Percentiles rank a stretch among this genome's conserved stretches.
These are phyloP conservation scores for Fragum whitleyi DNA, from an alignment of 2,888 invertebrate species.

Conservation along the genomic window DNA sequence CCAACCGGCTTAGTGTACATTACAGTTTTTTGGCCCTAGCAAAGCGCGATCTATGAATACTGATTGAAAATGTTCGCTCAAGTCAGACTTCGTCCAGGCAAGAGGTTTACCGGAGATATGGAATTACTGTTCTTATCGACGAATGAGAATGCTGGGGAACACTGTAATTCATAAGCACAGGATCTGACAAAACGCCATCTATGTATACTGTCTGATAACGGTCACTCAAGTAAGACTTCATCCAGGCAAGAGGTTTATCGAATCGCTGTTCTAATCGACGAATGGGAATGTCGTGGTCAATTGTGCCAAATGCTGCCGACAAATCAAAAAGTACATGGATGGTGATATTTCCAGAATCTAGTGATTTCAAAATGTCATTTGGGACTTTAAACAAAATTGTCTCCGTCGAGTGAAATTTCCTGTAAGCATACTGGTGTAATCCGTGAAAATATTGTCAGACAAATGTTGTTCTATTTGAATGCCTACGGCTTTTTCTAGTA, in stretches of 20 bases:
- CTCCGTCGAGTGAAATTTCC: constrained; percentile 53
- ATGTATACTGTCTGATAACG: too few relatives aligned
- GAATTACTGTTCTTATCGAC: constrained; percentile 35
- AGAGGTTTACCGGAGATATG: constrained; percentile 46
- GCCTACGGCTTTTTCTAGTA: too few relatives aligned
- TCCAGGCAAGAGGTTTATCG: too few relatives aligned
- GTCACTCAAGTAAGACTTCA: too few relatives aligned
- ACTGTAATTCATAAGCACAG: too few relatives aligned
- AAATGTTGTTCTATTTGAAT: too few relatives aligned
- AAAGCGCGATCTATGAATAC: constrained; percentile 33
- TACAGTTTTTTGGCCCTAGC: background rate
- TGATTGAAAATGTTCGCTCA: constrained; percentile 36
- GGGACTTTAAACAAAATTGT: constrained; percentile 41
- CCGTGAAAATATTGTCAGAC: too few relatives aligned
- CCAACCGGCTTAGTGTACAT: constrained; percentile 11
- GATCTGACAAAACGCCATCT: too few relatives aligned
- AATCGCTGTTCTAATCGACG: constrained; percentile 51
- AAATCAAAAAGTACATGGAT: constrained; percentile 38
- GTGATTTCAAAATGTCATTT: constrained; percentile 46
- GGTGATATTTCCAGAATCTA: constrained; percentile 44
- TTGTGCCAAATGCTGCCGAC: too few relatives aligned
- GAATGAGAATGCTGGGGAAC: constrained; percentile 39
- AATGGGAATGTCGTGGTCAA: too few relatives aligned
- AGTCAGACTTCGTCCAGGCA: constrained; percentile 52
- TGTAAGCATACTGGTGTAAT: too few relatives aligned